Conservation (phyloP, 2,113 vertebrate species). For the Psilopsiagon aymara region DNA sequence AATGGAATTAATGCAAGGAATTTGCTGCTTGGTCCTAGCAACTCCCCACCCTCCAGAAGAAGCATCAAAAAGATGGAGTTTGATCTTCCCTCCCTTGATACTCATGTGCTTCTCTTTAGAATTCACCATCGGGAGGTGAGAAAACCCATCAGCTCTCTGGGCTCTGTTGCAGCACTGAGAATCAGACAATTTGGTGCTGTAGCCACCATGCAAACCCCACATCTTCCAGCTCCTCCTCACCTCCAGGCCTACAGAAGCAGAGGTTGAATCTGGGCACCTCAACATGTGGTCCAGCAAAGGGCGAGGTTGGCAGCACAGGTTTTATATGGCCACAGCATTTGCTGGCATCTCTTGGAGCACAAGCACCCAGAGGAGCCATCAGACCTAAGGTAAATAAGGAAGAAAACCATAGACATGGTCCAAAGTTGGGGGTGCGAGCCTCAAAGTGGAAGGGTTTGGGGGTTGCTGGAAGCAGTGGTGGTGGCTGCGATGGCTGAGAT, state of each 20-base stretch:
- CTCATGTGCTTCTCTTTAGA: neutral
- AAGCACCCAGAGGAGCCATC: neutral
- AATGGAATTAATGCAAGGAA: constrained; percentile 52
- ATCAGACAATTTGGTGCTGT: neutral
- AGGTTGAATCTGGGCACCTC: neutral
- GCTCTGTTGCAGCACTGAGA: neutral
- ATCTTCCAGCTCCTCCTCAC: neutral
- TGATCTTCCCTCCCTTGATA: constrained; percentile 23
- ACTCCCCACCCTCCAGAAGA: constrained; percentile 9
- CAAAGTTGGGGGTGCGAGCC: neutral
- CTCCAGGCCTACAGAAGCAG: neutral
- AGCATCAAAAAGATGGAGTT: neutral
- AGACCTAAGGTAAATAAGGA: neutral
- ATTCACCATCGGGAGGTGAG: constrained; percentile 47
- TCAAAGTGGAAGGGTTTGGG: neutral
- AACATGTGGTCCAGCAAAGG: fast-evolving
- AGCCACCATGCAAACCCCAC: neutral
- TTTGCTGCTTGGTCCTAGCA: constrained; percentile 2
- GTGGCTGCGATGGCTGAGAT: neutral
- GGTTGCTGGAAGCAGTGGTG: neutral
- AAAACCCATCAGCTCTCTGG: neutral
- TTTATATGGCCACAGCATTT: neutral
- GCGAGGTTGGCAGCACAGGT: fast-evolving
- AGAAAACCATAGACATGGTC: fast-evolving
- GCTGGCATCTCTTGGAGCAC: neutral